These are phyloP conservation scores for Amphimedon queenslandica DNA, from an alignment of 37 sponge, comb jelly and placozoan genomes.

Conservation along the genomic window DNA sequence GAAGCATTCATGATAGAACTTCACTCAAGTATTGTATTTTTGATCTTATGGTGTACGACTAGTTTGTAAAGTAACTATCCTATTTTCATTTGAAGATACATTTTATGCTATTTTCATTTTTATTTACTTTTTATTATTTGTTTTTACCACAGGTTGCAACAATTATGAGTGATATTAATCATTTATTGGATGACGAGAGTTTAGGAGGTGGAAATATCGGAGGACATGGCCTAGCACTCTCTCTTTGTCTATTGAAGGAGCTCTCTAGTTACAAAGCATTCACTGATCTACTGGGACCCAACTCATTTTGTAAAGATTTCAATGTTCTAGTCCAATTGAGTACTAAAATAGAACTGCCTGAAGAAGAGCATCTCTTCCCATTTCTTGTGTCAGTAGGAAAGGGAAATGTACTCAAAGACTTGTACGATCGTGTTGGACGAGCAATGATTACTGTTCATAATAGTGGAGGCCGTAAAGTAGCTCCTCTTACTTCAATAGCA, in stretches of 20 bases:
- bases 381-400: constrained; percentile 5
- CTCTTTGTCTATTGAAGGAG: constrained; percentile 35
- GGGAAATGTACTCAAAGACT: constrained; percentile 19
- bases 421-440: constrained; percentile 19
- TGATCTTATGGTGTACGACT: too few relatives aligned
- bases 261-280: constrained; percentile 28
- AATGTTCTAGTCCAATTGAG: constrained; percentile 14
- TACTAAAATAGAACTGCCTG: background rate
- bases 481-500: constrained; percentile 14
- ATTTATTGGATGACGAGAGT: constrained; percentile 36
- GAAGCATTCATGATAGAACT: too few relatives aligned
- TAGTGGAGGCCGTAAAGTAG: background rate
- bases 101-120: too few relatives aligned
- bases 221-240: constrained; percentile 51
- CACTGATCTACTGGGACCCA: constrained; percentile 19
- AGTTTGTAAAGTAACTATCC: too few relatives aligned
- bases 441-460: constrained; percentile 24
- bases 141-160: constrained; percentile 24
- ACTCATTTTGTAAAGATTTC: constrained; percentile 24
- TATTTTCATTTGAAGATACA: too few relatives aligned
- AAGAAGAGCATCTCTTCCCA: background rate
- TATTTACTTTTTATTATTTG: background rate
- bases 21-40: too few relatives aligned
- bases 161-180: constrained; percentile 31
- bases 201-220: constrained; percentile 44